These are phyloP conservation scores for roundworm (Caenorhabditis elegans) DNA, from an alignment of 1,140 invertebrate genomes.

Conservation along the genomic window DNA sequence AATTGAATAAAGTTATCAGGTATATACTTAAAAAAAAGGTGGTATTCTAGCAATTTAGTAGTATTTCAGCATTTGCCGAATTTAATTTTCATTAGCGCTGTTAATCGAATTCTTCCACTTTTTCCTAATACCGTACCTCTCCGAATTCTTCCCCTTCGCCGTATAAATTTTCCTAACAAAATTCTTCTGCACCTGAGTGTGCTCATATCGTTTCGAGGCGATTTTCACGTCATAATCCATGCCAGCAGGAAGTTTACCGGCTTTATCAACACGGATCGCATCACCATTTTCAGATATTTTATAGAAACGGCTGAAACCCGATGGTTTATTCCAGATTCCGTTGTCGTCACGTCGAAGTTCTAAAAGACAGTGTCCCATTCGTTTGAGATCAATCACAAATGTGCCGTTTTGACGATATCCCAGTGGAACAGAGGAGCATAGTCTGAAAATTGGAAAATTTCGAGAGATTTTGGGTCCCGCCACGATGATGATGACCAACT, in stretches of 20 bases:
- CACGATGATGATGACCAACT: too few relatives aligned
- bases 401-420: neutral
- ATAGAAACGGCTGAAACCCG: neutral
- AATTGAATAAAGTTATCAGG: too few relatives aligned
- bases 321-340: neutral
- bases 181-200: neutral
- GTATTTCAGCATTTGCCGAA: too few relatives aligned
- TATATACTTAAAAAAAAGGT: too few relatives aligned
- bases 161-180: conserved; percentile 17
- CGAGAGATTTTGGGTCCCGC: too few relatives aligned
- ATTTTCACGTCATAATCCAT: neutral
- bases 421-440: neutral
- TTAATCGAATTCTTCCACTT: too few relatives aligned
- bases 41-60: too few relatives aligned
- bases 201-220: neutral
- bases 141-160: neutral
- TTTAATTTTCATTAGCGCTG: too few relatives aligned
- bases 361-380: neutral
- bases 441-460: neutral
- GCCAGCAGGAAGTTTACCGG: neutral
- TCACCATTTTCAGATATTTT: neutral
- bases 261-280: neutral
- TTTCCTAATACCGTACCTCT: neutral
- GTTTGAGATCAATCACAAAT: neutral
- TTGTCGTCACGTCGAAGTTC: conserved; percentile 18